These are phyloP conservation scores for Nemotelus pantherinus DNA, from an alignment of 2,888 invertebrate genomes.

Conservation along the genomic window DNA sequence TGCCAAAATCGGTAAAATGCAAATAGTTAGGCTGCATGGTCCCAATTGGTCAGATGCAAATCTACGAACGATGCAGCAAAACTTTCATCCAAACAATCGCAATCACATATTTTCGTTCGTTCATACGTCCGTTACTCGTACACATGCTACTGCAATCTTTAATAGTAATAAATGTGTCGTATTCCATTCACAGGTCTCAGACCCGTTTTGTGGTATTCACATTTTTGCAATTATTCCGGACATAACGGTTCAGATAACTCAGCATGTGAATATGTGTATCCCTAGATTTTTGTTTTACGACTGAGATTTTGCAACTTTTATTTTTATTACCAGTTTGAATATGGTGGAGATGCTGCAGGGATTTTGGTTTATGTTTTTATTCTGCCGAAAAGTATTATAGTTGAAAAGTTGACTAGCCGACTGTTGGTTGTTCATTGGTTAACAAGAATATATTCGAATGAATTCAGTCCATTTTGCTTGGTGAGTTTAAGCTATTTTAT, in stretches of 20 bases:
- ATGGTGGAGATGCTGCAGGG: not conserved
- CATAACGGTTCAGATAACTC: not conserved
- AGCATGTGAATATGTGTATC: too few species aligned
- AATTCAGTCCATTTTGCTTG: slow-evolving; percentile 14
- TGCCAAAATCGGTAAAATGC: slow-evolving; percentile 4
- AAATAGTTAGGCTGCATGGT: not conserved
- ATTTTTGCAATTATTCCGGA: slow-evolving; percentile 15
- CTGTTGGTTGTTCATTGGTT: slow-evolving; percentile 32
- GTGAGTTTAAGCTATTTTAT: not conserved
- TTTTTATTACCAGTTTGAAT: slow-evolving; percentile 10
- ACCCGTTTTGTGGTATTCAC: not conserved
- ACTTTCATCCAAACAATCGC: slow-evolving; percentile 44
- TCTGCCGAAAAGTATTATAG: slow-evolving; percentile 7
- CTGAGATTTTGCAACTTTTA: not conserved
- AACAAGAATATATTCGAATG: slow-evolving; percentile 26
- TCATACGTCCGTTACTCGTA: too few species aligned
- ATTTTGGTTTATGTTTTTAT: slow-evolving; percentile 6
- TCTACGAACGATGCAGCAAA: slow-evolving; percentile 16
- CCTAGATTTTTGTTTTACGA: too few species aligned
- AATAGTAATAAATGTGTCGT: slow-evolving; percentile 49
- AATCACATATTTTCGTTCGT: slow-evolving; percentile 29
- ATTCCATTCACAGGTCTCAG: slow-evolving; percentile 46
- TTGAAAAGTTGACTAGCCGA: slow-evolving; percentile 27
- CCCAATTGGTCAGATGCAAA: slow-evolving; percentile 22
- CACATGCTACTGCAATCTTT: slow-evolving; percentile 43